phyloP scores from a whole-genome alignment of 2,888 invertebrate genomes.

The Stictocephala bisonia region DNA sequence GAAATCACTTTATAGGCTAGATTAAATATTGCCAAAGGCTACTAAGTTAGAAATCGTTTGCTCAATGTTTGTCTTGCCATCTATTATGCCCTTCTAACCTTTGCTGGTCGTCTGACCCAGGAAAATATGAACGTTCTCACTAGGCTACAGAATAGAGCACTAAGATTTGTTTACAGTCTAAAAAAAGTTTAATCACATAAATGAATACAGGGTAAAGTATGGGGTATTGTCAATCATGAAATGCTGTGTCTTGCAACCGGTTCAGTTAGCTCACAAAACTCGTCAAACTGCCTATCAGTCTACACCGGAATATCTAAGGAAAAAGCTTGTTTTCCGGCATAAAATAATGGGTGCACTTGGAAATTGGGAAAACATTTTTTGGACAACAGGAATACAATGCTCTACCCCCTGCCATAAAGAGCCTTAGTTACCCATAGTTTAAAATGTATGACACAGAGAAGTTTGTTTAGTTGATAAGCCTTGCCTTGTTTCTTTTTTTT shows the following conservation, averaged over 20 bases:
- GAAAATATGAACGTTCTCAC: background rate
- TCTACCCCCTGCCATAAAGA: background rate
- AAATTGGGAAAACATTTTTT: too few relatives aligned
- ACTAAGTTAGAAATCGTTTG: background rate
- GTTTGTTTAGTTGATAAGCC: too few relatives aligned
- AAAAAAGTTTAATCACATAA: too few relatives aligned
- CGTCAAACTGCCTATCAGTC: background rate
- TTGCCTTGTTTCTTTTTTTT: too few relatives aligned
- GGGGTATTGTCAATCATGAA: background rate
- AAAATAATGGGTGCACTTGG: background rate
- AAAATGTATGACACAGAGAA: too few relatives aligned
- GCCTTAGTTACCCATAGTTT: background rate
- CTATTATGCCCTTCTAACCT: too few relatives aligned
- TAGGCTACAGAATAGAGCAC: background rate
- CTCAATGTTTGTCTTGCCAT: background rate
- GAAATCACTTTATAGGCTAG: background rate
- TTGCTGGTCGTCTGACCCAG: too few relatives aligned
- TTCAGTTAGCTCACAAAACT: too few relatives aligned
- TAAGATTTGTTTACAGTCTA: slow-evolving; percentile 1
- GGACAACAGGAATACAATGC: slow-evolving; percentile 5
- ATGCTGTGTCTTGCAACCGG: too few relatives aligned
- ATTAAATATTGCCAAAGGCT: background rate
- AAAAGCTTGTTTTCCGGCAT: background rate
- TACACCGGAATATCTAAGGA: slow-evolving; percentile 7
- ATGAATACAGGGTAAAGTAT: too few relatives aligned